phyloP scores from a whole-genome alignment of 2,888 invertebrate species.

The Ariolimax columbianus region DNA sequence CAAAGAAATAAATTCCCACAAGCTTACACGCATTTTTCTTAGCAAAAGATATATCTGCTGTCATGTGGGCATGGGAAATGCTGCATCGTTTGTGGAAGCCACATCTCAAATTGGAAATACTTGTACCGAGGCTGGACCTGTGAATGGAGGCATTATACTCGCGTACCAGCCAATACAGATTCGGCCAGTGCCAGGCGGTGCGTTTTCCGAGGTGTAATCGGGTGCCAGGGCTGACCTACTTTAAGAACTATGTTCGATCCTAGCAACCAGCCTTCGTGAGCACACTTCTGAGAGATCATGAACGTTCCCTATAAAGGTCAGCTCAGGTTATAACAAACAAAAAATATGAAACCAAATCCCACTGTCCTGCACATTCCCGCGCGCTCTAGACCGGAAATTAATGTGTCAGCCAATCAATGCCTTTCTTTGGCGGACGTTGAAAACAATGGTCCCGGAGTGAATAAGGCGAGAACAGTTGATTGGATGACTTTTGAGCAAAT shows the following conservation, averaged over 20 bases:
- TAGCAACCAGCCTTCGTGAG: not conserved
- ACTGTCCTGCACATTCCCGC: not conserved
- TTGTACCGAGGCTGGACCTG: not conserved
- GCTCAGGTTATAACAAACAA: not conserved
- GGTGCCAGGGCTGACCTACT: not conserved
- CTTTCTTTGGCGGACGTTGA: not conserved
- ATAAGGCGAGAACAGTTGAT: constrained; percentile 9
- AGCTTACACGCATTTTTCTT: not conserved
- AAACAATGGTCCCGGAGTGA: constrained; percentile 22
- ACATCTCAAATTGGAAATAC: not conserved
- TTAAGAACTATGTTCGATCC: not conserved
- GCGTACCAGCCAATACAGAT: not conserved
- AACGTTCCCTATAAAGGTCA: not conserved
- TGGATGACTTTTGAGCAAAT: constrained; percentile 32
- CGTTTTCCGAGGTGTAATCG: not conserved
- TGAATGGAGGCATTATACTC: not conserved
- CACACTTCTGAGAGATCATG: not conserved
- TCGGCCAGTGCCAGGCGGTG: not conserved
- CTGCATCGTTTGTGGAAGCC: not conserved
- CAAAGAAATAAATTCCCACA: not conserved
- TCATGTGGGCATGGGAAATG: not conserved
- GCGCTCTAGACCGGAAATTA: constrained; percentile 22
- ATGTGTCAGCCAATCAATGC: constrained; percentile 34
- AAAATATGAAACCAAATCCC: not conserved
- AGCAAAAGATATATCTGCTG: not conserved